Evolutionary conservation across 2,113 vertebrate genomes (phyloP).

Genomic region (Gymnarchus niloticus): DNA sequence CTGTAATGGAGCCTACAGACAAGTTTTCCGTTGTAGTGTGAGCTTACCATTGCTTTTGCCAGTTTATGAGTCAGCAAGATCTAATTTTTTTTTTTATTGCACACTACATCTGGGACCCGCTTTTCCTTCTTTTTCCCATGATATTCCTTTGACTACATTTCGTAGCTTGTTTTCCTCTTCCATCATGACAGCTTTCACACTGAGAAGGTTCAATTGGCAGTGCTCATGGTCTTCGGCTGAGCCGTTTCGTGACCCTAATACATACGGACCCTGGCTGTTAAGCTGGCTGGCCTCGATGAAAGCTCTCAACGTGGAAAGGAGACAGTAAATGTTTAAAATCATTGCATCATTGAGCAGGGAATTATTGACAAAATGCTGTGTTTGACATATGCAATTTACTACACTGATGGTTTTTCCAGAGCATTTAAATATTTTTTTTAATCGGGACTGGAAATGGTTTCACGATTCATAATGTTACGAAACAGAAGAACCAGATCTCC

Average conservation of each 20-base stretch:
- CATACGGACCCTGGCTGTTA: background rate
- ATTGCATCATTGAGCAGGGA: background rate
- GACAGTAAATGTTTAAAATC: background rate
- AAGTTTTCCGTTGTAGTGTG: background rate
- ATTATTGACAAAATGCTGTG: background rate
- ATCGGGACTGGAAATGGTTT: slow-evolving; percentile 10
- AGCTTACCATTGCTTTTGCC: background rate
- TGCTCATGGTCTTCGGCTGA: background rate
- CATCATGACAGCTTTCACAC: background rate
- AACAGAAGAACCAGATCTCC: background rate
- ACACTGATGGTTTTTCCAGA: background rate
- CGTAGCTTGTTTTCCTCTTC: background rate
- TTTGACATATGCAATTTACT: background rate
- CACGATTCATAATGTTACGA: background rate
- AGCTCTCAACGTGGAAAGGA: background rate
- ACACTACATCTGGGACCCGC: background rate
- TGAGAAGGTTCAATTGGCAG: background rate
- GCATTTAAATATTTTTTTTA: background rate
- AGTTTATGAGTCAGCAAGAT: background rate
- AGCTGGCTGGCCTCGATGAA: background rate
- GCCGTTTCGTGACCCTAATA: background rate
- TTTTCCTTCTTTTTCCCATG: background rate
- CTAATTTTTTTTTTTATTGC: background rate
- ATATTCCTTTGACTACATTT: background rate
- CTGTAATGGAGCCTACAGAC: too few relatives aligned